phyloP scores from a whole-genome alignment of 2,797 vertebrate genomes.

The Betta splendens region DNA sequence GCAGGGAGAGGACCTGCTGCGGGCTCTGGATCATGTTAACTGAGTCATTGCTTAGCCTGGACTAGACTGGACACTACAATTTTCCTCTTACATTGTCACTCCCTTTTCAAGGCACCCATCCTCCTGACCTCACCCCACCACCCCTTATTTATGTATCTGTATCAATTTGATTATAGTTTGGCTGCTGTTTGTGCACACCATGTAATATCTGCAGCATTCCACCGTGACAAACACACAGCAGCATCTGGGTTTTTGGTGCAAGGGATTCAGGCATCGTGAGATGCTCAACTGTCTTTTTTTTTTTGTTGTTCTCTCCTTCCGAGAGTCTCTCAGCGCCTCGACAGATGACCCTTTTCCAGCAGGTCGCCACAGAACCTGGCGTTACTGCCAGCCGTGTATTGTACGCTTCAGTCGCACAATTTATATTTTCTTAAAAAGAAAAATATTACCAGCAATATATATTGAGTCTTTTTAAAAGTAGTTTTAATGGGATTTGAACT shows the following conservation, averaged over 20 bases:
- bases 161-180: conserved; percentile 62
- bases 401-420: conserved; percentile 98
- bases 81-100: conserved; percentile 83
- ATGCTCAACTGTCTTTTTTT: conserved; percentile 47
- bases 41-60: conserved; percentile 82
- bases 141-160: conserved; percentile 79
- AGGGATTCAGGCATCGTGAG: conserved; percentile 57
- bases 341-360: conserved; percentile 61
- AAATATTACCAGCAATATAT: conserved; percentile 96
- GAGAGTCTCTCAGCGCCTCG: conserved; percentile 66
- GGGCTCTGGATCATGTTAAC: conserved; percentile 97
- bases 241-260: conserved; percentile 60
- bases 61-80: conserved; percentile 91
- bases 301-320: conserved; percentile 30
- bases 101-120: conserved; percentile 81
- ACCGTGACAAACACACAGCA: conserved; percentile 70
- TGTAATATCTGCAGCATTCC: conserved; percentile 77
- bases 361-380: conserved; percentile 73
- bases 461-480: conserved; percentile 93
- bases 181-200: conserved; percentile 72
- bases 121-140: conserved; percentile 39
- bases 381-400: conserved; percentile 91
- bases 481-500: conserved; percentile 87
- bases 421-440: conserved; percentile 97
- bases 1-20: conserved; percentile 96